Evolutionary conservation across 2,888 invertebrate species (phyloP).

Genomic region (Archips xylosteana): DNA sequence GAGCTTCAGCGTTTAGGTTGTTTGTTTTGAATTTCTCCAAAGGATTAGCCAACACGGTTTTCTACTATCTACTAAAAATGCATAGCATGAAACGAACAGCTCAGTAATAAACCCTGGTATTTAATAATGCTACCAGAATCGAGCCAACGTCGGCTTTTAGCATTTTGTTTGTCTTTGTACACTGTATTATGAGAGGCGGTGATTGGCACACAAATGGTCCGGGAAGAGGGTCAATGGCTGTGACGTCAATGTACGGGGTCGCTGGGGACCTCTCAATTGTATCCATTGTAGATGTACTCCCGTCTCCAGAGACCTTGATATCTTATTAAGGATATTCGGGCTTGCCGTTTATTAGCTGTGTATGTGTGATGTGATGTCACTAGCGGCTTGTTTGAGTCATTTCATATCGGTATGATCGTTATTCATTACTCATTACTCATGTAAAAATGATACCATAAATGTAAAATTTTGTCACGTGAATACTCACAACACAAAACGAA

Average conservation of each 20-base stretch:
- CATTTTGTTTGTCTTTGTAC: constrained; percentile 24
- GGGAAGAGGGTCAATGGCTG: constrained; percentile 60
- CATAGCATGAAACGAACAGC: neutral
- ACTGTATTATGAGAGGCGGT: constrained; percentile 49
- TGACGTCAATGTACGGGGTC: constrained; percentile 56
- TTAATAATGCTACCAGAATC: constrained; percentile 14
- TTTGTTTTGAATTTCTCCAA: constrained; percentile 28
- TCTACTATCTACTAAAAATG: neutral
- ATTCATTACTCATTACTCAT: neutral
- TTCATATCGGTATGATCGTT: neutral
- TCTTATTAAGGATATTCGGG: constrained; percentile 46
- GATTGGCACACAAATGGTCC: constrained; percentile 52
- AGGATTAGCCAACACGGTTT: constrained; percentile 12
- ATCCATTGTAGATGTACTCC: constrained; percentile 48
- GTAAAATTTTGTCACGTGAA: neutral
- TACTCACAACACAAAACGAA: neutral
- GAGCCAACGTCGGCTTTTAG: constrained; percentile 8
- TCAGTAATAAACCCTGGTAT: neutral
- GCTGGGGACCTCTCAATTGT: constrained; percentile 44
- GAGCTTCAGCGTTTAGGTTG: constrained; percentile 32
- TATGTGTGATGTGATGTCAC: constrained; percentile 9
- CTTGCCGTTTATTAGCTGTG: constrained; percentile 38
- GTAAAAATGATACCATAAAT: neutral
- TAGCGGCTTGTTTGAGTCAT: constrained; percentile 1
- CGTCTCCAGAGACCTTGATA: constrained; percentile 51